Evolutionary conservation across 1,140 invertebrate species (phyloP), one percentile per base, ranked within the genome.

Genomic region (Drosophila hydei): DNA sequence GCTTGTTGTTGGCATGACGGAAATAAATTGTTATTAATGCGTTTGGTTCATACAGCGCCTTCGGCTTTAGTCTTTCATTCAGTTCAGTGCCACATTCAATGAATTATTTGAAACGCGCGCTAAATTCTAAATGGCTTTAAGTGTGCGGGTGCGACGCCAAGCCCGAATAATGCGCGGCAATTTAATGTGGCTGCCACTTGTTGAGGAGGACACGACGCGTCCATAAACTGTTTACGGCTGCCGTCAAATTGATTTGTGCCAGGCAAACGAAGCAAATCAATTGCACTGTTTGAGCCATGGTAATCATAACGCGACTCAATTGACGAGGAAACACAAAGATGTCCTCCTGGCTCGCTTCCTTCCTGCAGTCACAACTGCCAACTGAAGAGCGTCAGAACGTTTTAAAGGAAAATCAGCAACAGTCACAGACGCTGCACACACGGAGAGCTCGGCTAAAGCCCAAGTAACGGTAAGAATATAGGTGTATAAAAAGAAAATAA

Each of bases 1-100:
- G 52, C 52, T 40, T 40, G 30, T 50, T 69, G 54, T 59, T 74
- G 62, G 60, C 55, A 78, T 45, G 69, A 61, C 63, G 79, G 79
- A 88, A 89, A 88, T 88, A 88, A 88, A 88, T 88, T 88, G 79
- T 88, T 88, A 88, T 88, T 88, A 88, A 88, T 88, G 83, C 72
- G 65, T 69, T 73, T 51, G 75, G 27, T 50, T 36, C 48, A 40
- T 58, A 63, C 18, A 21, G 51, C 38, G 72, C 80, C 74, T 77
- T 72, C 38, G 33, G 54, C 56, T 33, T 40, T 38, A 47, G 58
- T 71, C 42, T 55, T 42, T 40, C 36, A 30, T 25, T 33, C n/a
- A 42, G 18, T 52, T 42, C 47, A 40, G 16, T 42, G 42, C 51
- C 60, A 47, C 43, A 63, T 69, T 83, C 78, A 65, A 88, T 88